These are phyloP conservation scores for Asbolus verrucosus DNA, from an alignment of 1,140 invertebrate genomes.

Conservation along the genomic window DNA sequence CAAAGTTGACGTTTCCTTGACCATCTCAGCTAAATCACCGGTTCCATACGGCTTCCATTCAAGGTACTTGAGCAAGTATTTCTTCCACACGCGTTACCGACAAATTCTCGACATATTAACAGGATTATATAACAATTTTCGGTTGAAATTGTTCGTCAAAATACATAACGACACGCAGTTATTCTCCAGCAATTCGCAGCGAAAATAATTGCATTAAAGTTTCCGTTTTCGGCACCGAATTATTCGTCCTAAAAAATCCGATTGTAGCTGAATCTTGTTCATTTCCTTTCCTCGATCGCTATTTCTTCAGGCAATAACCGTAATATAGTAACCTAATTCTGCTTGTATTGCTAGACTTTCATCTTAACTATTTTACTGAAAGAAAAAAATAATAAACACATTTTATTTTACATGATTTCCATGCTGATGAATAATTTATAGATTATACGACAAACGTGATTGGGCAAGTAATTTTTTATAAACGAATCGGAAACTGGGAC, in stretches of 20 bases:
- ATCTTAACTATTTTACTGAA: conserved; percentile 11
- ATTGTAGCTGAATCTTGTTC: too few species aligned
- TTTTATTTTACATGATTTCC: conserved; percentile 8
- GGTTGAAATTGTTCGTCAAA: conserved; percentile 19
- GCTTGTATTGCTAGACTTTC: conserved; percentile 12
- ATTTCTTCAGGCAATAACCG: conserved; percentile 34
- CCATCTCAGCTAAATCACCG: too few species aligned
- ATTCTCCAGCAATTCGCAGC: background rate
- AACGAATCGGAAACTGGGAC: conserved; percentile 14
- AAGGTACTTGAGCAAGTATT: conserved; percentile 12
- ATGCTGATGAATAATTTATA: conserved; percentile 17
- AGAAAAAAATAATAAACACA: conserved; percentile 25
- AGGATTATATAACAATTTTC: conserved; percentile 37
- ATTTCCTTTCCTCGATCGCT: conserved; percentile 15
- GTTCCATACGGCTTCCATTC: conserved; percentile 1
- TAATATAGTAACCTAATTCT: conserved; percentile 35
- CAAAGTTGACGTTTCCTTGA: too few species aligned
- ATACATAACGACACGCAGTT: background rate
- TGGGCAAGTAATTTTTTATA: too few species aligned
- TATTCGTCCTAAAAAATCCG: background rate
- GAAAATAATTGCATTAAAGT: conserved; percentile 11
- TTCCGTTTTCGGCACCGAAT: conserved; percentile 3
- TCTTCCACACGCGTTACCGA: conserved; percentile 1
- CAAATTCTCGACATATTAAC: background rate
- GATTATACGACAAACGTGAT: background rate